phyloP scores from a whole-genome alignment of 2,888 invertebrate genomes.

The Synergus japonicus region DNA sequence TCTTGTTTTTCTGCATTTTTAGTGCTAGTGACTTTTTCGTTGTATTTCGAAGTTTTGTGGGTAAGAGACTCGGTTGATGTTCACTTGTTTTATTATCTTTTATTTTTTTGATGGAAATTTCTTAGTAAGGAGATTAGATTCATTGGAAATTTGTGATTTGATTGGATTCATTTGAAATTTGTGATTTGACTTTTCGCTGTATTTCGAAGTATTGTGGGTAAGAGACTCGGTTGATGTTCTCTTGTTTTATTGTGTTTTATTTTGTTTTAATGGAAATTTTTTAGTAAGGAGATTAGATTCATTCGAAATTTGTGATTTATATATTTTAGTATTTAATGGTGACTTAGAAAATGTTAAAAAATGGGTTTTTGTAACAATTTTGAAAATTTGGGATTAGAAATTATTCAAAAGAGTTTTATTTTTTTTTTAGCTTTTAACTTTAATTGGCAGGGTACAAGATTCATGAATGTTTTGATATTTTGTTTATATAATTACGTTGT shows the following conservation, averaged over 20 bases:
- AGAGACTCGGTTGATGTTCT: neutral
- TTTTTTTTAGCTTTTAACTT: neutral
- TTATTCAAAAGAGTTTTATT: neutral
- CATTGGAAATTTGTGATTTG: neutral
- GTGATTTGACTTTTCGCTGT: too few relatives aligned
- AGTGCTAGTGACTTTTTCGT: neutral
- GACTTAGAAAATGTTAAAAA: neutral
- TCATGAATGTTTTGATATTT: neutral
- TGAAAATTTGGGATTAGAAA: neutral
- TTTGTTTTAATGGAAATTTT: neutral
- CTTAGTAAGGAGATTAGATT: neutral
- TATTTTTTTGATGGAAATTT: neutral
- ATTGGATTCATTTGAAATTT: too few relatives aligned
- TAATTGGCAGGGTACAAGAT: neutral
- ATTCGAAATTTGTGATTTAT: neutral
- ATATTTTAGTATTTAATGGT: neutral
- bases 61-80: neutral
- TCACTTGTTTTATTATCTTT: neutral
- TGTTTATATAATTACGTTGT: neutral
- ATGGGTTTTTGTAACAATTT: neutral
- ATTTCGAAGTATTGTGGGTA: neutral
- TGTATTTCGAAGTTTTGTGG: neutral
- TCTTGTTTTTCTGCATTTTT: slow-evolving; percentile 30
- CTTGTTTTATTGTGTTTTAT: too few relatives aligned
- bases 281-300: neutral